A percentile compares a stretch with the other conserved stretches of the same genome.
These are phyloP conservation scores for Colius striatus DNA, from an alignment of 2,113 vertebrate genomes.

Conservation along the genomic window DNA sequence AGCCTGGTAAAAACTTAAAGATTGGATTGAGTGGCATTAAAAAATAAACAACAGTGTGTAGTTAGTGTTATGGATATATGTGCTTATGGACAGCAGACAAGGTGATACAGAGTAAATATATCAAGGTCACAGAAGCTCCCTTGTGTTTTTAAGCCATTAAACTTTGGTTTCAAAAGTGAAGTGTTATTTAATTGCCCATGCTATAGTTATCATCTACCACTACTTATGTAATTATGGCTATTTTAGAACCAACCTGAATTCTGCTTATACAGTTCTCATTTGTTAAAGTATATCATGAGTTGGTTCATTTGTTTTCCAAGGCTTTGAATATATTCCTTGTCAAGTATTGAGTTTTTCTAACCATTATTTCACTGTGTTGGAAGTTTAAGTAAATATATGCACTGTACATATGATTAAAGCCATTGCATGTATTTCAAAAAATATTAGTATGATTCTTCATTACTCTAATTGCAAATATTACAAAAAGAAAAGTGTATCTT, in stretches of 20 bases:
- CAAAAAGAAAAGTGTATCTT: background rate
- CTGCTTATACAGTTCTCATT: background rate
- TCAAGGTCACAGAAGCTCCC: background rate
- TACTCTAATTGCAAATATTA: background rate
- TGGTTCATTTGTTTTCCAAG: background rate
- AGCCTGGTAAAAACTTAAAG: background rate
- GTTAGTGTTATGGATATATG: background rate
- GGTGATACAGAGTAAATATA: background rate
- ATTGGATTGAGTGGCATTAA: background rate
- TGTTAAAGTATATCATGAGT: background rate
- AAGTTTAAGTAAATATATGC: background rate
- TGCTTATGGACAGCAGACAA: background rate
- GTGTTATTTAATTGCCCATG: background rate
- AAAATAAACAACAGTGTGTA: background rate
- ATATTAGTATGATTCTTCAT: background rate
- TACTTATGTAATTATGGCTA: background rate
- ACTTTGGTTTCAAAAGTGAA: background rate
- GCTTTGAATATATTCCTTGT: background rate
- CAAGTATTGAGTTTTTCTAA: conserved; percentile 23
- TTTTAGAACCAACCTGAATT: background rate
- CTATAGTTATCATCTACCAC: background rate
- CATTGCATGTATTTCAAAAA: background rate
- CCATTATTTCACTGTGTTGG: background rate
- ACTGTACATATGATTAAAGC: background rate
- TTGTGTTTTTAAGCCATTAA: conserved; percentile 3